These are phyloP conservation scores for human DNA, from an alignment of 2,113 vertebrate genomes.

Conservation along the genomic window GRCh38 chr6:70839501-70840000, in stretches of 20 bases:
- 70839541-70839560: background rate
- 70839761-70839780: background rate
- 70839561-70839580: background rate
- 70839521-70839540: background rate
- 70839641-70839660: background rate
- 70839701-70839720: background rate
- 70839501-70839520: background rate
- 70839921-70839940: background rate
- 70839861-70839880: background rate
- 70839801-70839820: background rate
- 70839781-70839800: background rate
- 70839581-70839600: background rate
- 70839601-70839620: background rate
- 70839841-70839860: background rate
- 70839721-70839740: background rate
- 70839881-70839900: background rate
- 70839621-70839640: background rate
- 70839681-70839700: background rate
- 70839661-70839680: background rate
- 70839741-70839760: background rate
- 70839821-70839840: background rate
- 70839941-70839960: background rate
- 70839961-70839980: background rate
- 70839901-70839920: background rate
- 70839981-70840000: background rate